phyloP scores from a whole-genome alignment of 2,113 vertebrate species.

The Pluvianellus socialis region DNA sequence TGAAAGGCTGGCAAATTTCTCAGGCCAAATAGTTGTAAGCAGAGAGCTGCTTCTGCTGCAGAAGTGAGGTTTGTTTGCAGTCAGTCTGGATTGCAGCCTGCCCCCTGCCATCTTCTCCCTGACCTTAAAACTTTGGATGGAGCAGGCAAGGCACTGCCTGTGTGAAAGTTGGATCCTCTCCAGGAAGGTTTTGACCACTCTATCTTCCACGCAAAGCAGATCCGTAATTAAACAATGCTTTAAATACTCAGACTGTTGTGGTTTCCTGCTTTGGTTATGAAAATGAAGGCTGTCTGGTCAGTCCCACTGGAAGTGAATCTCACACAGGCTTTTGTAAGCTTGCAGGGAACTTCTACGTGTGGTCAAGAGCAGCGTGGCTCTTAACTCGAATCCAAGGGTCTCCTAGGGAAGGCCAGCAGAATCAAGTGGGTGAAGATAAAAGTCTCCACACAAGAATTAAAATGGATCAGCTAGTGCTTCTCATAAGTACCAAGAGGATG shows the following conservation, averaged over 20 bases:
- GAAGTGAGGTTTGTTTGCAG: neutral
- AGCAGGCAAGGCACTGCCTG: neutral
- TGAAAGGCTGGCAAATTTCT: neutral
- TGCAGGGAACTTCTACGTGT: neutral
- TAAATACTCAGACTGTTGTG: neutral
- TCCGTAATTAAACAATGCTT: neutral
- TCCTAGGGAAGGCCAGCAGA: neutral
- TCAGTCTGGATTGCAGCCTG: neutral
- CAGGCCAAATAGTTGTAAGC: neutral
- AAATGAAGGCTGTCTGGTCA: neutral
- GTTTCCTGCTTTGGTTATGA: neutral
- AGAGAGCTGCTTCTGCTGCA: neutral
- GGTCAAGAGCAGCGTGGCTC: neutral
- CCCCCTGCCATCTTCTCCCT: neutral
- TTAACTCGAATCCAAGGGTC: neutral
- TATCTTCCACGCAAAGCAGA: neutral
- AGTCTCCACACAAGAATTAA: neutral
- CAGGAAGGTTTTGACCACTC: neutral
- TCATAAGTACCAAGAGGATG: neutral
- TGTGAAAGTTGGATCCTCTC: neutral
- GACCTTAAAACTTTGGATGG: neutral
- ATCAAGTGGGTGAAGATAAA: neutral
- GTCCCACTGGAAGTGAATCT: neutral
- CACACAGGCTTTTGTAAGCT: neutral
- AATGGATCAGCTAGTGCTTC: neutral